Evolutionary conservation across 2,113 vertebrate species (phyloP).

Genomic region (Genyomyrus donnyi): DNA sequence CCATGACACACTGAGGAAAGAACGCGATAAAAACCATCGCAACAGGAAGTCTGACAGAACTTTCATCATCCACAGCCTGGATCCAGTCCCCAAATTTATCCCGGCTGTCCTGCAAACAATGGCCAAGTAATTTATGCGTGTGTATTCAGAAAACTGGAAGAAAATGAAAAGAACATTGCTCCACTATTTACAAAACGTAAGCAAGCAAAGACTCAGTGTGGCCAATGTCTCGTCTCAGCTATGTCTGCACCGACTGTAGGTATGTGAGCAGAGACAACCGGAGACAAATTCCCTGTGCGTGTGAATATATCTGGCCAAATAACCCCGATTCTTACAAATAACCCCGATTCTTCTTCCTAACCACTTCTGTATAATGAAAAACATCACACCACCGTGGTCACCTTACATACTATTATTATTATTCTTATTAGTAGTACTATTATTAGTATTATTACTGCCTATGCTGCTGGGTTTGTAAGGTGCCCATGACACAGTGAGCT

Average conservation of each 20-base stretch:
- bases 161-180: not conserved
- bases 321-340: not conserved
- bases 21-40: constrained; percentile 66
- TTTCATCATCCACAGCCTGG: constrained; percentile 72
- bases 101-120: constrained; percentile 62
- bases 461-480: not conserved
- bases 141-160: not conserved
- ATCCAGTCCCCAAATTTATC: constrained; percentile 73
- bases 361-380: not conserved
- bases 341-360: not conserved
- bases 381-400: not conserved
- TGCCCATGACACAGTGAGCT: not conserved
- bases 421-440: not conserved
- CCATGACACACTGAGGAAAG: not conserved
- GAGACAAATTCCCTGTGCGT: not conserved
- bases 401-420: not conserved
- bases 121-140: not conserved
- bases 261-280: not conserved
- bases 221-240: not conserved
- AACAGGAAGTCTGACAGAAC: constrained; percentile 64
- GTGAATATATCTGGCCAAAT: not conserved
- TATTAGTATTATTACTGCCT: not conserved
- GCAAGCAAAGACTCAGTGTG: not conserved
- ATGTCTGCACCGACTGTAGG: not conserved
- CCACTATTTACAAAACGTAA: not conserved